phyloP scores from a whole-genome alignment of 2,888 invertebrate genomes.

The Dasysyrphus albostriatus region DNA sequence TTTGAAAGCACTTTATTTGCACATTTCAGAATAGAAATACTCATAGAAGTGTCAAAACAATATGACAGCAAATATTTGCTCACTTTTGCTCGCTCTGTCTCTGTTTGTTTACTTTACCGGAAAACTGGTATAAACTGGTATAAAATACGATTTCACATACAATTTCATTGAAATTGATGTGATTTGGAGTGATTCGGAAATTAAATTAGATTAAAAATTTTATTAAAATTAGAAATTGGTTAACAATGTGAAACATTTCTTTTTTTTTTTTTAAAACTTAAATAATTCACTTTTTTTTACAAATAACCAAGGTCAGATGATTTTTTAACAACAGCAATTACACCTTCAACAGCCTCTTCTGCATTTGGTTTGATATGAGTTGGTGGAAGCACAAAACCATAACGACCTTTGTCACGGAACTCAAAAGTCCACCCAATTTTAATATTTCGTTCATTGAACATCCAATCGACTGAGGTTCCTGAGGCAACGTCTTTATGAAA shows the following conservation, averaged over 20 bases:
- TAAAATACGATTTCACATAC: too few species aligned
- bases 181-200: too few species aligned
- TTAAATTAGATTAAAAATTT: too few species aligned
- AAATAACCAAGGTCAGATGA: constrained; percentile 84
- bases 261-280: background rate
- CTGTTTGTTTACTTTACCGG: too few species aligned
- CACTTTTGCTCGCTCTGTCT: too few species aligned
- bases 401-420: constrained; percentile 87
- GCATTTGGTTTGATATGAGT: constrained; percentile 87
- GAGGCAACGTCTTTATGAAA: constrained; percentile 83
- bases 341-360: constrained; percentile 86
- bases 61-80: too few species aligned
- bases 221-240: background rate
- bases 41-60: too few species aligned
- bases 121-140: too few species aligned
- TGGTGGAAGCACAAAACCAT: constrained; percentile 89
- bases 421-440: constrained; percentile 86
- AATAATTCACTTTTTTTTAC: constrained; percentile 73
- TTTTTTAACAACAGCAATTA: constrained; percentile 85
- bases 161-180: too few species aligned
- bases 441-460: constrained; percentile 84
- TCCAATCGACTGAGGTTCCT: constrained; percentile 85
- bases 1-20: too few species aligned
- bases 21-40: too few species aligned
- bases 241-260: background rate